phyloP scores from a whole-genome alignment of 2,113 vertebrate species.

The Nesoenas mayeri region DNA sequence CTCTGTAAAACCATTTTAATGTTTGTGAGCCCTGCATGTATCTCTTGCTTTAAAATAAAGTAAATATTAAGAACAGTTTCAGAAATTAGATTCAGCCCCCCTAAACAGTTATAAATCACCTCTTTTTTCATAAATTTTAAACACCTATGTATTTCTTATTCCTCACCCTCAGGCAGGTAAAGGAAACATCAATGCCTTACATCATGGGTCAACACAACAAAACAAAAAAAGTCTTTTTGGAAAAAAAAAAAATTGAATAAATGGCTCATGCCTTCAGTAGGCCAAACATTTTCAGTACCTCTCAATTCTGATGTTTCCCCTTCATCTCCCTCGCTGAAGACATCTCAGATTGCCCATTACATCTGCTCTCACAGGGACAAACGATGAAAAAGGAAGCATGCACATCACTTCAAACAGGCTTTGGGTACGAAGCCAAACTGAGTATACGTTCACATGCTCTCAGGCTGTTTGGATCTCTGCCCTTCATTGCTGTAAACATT shows the following conservation, averaged over 20 bases:
- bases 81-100: not conserved
- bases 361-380: not conserved
- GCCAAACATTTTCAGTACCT: not conserved
- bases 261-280: not conserved
- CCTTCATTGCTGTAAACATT: not conserved
- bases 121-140: not conserved
- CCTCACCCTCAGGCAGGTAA: not conserved
- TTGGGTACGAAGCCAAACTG: not conserved
- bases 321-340: not conserved
- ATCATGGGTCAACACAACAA: not conserved
- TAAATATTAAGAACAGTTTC: not conserved
- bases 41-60: not conserved
- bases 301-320: not conserved
- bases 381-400: not conserved
- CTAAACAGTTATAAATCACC: not conserved
- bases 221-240: not conserved
- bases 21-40: conserved; percentile 23
- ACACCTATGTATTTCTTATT: not conserved
- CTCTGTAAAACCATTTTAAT: conserved; percentile 23
- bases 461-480: not conserved
- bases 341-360: not conserved
- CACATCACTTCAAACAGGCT: not conserved
- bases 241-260: not conserved
- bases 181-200: not conserved
- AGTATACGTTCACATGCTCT: not conserved